Base-by-base conservation (phyloP, 1,140 invertebrate species). In the Halesus radiatus region DNA sequence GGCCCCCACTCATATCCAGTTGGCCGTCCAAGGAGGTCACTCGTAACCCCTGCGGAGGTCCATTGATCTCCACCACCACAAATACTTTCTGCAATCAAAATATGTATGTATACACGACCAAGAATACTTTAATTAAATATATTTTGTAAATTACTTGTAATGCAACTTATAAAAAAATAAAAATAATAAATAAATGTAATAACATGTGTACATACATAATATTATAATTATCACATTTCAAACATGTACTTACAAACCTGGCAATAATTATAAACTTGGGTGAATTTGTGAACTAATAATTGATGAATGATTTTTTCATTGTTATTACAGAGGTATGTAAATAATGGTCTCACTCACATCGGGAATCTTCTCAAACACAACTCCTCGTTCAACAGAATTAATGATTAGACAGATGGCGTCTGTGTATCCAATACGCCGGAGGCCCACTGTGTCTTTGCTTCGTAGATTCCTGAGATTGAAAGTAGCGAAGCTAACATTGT, bases 381-480 rank as follows among this genome's bases (percentile, higher is more conserved):
- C 91, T n/a, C 95, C 94, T 86, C 96, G 92, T 85, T 97, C 95
- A 87, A 96, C 94, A 0, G 95, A 94, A 87, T 98, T 97, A 1
- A 97, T 89, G 78, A 92, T 91, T 45, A 83, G 26, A 15, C 79
- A 56, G 10, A 83, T 77, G 26, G 76, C 75, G 53, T 83, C 77
- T 6, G 82, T 76, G 58, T 79, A 75, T 20, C 79, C 82, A 37
- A 83, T 79, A 13, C 88, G 86, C 79, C 91, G 88, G 15, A 92
- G 80, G 3, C 91, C 91, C 20, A 92, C 87, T 84, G 90, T 89
- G 84, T 92, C 93, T 6, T 93, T 93, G 8, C 91, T 89, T 81
- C 92, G 88, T 20, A 96, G 84, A 32, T 53, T 74, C 54, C 52
- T 32, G 26, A 74, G 54, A 37, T 74, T 56, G 29, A 74, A 74